phyloP scores from a whole-genome alignment of 30 jellyfish, hydroid and myxozoan genomes.

The Sanderia malayensis region DNA sequence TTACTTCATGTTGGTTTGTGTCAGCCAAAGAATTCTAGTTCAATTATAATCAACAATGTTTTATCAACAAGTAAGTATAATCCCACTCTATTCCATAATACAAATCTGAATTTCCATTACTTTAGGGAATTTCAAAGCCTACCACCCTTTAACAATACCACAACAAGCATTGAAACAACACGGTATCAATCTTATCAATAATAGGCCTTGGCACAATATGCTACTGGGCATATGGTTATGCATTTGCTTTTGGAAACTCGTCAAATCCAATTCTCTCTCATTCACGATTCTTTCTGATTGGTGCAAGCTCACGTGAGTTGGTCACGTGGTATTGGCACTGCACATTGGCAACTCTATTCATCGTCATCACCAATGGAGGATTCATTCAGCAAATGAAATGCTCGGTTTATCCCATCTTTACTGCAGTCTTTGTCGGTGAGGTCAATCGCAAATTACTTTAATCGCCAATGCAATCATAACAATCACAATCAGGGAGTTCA shows the following conservation, averaged over 20 bases:
- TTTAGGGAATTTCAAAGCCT: no score
- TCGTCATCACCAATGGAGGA: slow-evolving; percentile 74
- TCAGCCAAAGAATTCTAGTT: slow-evolving; percentile 77
- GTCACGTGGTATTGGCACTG: slow-evolving; percentile 43
- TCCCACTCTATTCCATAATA: background rate
- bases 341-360: slow-evolving; percentile 26
- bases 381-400: slow-evolving; percentile 68
- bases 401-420: slow-evolving; percentile 61
- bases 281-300: slow-evolving; percentile 46
- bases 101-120: no score
- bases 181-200: no score
- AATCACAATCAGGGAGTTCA: no score
- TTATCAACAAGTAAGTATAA: slow-evolving; percentile 25
- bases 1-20: slow-evolving; percentile 68
- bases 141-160: no score
- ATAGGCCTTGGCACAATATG: slow-evolving; percentile 56
- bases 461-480: no score
- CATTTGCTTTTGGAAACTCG: slow-evolving; percentile 50
- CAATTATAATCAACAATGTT: slow-evolving; percentile 63
- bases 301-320: slow-evolving; percentile 29
- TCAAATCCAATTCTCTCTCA: slow-evolving; percentile 61
- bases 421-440: slow-evolving; percentile 74
- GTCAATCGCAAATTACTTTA: background rate
- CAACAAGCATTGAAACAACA: no score
- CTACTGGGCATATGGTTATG: slow-evolving; percentile 85